Conservation (phyloP, 2,888 invertebrate species). For the Nysson spinosus region DNA sequence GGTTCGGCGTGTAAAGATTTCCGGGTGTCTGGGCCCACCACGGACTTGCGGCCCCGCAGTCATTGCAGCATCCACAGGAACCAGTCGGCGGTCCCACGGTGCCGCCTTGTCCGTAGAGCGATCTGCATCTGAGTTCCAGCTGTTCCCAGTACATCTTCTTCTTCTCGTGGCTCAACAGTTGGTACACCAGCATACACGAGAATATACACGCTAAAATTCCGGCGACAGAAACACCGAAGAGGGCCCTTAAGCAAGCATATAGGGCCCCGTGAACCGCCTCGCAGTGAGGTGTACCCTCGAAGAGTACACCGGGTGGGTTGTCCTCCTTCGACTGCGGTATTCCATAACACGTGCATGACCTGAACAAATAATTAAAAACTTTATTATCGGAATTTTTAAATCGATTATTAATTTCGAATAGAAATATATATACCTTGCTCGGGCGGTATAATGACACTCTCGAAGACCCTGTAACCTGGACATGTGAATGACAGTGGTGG, state of each 20-base stretch:
- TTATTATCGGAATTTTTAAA: too few relatives aligned
- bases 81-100: conserved; percentile 76
- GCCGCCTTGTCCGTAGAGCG: conserved; percentile 83
- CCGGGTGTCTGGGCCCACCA: conserved; percentile 81
- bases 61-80: conserved; percentile 85
- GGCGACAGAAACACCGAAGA: conserved; percentile 94
- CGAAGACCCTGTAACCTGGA: conserved; percentile 89
- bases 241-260: conserved; percentile 91
- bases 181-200: conserved; percentile 94
- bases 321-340: conserved; percentile 70
- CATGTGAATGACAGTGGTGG: conserved; percentile 95
- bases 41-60: conserved; percentile 81
- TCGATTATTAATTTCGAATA: background rate
- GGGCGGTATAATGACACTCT: conserved; percentile 89
- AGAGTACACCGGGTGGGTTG: conserved; percentile 82
- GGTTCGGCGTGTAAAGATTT: conserved; percentile 91
- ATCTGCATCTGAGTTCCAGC: conserved; percentile 88
- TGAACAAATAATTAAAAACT: conserved; percentile 44
- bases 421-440: conserved; percentile 67
- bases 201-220: conserved; percentile 94
- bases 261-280: conserved; percentile 94
- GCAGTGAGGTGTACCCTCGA: conserved; percentile 92
- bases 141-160: conserved; percentile 98
- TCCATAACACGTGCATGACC: conserved; percentile 79
- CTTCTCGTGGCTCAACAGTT: conserved; percentile 92